Conservation (phyloP, 1,140 invertebrate genomes). For the Cyphomyrmex costatus region DNA sequence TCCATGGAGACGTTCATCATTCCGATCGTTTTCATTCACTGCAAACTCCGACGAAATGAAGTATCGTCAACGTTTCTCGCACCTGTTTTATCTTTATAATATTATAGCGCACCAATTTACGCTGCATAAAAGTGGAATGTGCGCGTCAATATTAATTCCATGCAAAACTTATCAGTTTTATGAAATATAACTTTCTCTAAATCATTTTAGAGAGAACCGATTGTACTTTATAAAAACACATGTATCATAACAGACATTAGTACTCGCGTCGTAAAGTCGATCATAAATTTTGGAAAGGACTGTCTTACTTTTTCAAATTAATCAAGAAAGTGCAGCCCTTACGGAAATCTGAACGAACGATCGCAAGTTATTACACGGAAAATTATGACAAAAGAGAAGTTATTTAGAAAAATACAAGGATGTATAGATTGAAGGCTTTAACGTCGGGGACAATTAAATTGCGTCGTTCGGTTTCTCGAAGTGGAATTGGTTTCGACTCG, state of each 20-base stretch:
- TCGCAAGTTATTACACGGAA: constrained; percentile 20
- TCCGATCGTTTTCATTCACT: not conserved
- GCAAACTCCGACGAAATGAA: constrained; percentile 17
- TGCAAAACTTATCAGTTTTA: not conserved
- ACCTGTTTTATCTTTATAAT: constrained; percentile 4
- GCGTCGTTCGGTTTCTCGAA: constrained; percentile 19
- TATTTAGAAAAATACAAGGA: not conserved
- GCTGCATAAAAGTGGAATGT: constrained; percentile 29
- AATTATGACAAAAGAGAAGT: not conserved
- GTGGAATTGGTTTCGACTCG: constrained; percentile 27
- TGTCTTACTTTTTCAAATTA: not conserved
- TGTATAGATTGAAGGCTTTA: not conserved
- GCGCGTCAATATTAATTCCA: constrained; percentile 13
- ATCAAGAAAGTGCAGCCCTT: not conserved
- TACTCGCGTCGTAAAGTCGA: not conserved
- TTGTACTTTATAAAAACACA: constrained; percentile 11
- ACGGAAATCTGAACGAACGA: constrained; percentile 12
- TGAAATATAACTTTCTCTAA: not conserved
- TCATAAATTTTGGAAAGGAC: constrained; percentile 3
- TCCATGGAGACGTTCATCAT: not conserved
- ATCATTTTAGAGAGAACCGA: not conserved
- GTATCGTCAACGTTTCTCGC: not conserved
- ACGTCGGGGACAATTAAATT: not conserved
- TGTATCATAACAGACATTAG: constrained; percentile 14
- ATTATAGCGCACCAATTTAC: not conserved